phyloP scores from a whole-genome alignment of 2,888 invertebrate genomes.

The Podabrus alpinus region DNA sequence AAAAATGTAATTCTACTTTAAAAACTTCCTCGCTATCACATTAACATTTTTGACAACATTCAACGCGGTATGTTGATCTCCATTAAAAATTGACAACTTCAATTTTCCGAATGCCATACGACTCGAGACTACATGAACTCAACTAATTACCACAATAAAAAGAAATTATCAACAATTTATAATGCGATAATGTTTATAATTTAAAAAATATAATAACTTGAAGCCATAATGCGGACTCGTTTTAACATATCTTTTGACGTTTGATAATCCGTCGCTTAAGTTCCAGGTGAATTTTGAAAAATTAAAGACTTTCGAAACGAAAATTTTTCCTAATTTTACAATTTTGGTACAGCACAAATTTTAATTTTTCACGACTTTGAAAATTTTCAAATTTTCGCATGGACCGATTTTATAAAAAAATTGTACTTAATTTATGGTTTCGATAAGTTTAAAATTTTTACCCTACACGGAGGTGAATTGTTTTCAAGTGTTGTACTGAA shows the following conservation, averaged over 20 bases:
- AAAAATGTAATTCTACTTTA: conserved; percentile 5
- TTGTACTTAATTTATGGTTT: background rate
- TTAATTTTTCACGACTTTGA: background rate
- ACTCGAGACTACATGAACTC: conserved; percentile 45
- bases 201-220: conserved; percentile 26
- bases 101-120: conserved; percentile 51
- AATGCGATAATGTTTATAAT: conserved; percentile 52
- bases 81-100: conserved; percentile 44
- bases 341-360: background rate
- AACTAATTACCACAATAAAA: conserved; percentile 51
- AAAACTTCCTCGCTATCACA: conserved; percentile 16
- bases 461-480: background rate
- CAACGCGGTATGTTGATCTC: conserved; percentile 46
- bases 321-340: background rate
- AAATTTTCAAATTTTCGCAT: background rate
- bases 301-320: background rate
- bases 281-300: background rate
- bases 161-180: conserved; percentile 53
- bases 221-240: conserved; percentile 2
- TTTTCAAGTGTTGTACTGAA: background rate
- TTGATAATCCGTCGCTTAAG: conserved; percentile 9
- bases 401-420: background rate
- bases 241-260: background rate
- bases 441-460: background rate
- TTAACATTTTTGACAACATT: conserved; percentile 16